These are phyloP conservation scores for Chelonus formosanus DNA, from an alignment of 2,888 invertebrate species.

Conservation along the genomic window DNA sequence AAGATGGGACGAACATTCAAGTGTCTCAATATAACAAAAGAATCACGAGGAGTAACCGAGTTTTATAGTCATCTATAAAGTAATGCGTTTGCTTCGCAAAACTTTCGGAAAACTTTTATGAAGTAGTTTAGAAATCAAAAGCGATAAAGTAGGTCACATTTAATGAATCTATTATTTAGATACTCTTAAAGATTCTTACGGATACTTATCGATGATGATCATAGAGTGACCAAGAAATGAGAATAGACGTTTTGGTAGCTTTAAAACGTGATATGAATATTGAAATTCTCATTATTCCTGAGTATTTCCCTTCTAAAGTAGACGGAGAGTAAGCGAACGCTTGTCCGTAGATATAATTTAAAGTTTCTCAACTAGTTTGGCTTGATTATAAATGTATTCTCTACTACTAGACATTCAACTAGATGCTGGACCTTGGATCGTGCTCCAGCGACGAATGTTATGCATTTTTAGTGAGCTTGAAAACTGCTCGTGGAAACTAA, in stretches of 20 bases:
- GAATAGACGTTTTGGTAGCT: conserved; percentile 18
- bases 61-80: conserved; percentile 10
- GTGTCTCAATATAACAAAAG: conserved; percentile 21
- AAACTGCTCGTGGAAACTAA: conserved; percentile 19
- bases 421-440: conserved; percentile 25
- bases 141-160: conserved; percentile 14
- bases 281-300: conserved; percentile 61
- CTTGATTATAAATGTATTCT: conserved; percentile 58
- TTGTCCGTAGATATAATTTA: conserved; percentile 56
- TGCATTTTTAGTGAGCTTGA: conserved; percentile 30
- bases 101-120: conserved; percentile 1
- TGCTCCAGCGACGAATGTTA: conserved; percentile 8
- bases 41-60: conserved; percentile 17
- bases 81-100: conserved; percentile 12
- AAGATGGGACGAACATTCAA: conserved; percentile 20
- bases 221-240: conserved; percentile 7
- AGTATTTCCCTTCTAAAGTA: conserved; percentile 38
- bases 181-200: background rate
- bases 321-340: conserved; percentile 23
- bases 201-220: background rate
- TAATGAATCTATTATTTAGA: conserved; percentile 16
- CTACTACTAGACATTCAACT: conserved; percentile 50
- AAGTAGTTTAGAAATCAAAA: conserved; percentile 1
- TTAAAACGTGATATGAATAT: conserved; percentile 56
- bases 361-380: conserved; percentile 56